Evolutionary conservation across 2,113 vertebrate species (phyloP).

Genomic region (Rafetus swinhoei): DNA sequence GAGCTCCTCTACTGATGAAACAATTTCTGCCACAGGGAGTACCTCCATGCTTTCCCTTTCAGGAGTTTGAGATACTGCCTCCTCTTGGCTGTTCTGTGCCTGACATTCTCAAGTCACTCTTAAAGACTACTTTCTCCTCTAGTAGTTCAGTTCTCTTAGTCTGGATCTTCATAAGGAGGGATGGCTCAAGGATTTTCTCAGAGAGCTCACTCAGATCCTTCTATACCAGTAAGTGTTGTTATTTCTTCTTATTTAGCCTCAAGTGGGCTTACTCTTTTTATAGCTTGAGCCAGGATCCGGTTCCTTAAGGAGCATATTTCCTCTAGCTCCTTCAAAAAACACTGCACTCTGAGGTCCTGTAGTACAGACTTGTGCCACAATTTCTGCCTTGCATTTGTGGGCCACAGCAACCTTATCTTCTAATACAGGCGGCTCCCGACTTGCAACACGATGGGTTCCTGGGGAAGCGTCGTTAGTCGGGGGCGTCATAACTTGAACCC

Average conservation of each 20-base stretch:
- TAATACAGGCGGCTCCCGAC: too few species aligned
- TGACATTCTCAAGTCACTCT: background rate
- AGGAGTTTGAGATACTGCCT: background rate
- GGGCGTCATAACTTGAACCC: too few species aligned
- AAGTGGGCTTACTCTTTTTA: background rate
- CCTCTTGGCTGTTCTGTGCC: background rate
- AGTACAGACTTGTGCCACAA: background rate
- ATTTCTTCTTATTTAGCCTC: background rate
- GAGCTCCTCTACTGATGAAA: background rate
- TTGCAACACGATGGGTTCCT: too few species aligned
- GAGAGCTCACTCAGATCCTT: background rate
- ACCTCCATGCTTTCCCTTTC: background rate
- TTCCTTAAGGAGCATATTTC: background rate
- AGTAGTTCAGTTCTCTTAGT: background rate
- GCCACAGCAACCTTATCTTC: background rate
- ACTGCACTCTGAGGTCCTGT: background rate
- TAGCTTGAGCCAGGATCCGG: background rate
- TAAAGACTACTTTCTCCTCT: background rate
- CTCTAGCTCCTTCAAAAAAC: background rate
- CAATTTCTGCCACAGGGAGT: background rate
- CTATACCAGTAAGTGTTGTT: background rate
- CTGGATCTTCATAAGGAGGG: background rate
- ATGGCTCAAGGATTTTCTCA: background rate
- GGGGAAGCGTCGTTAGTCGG: too few species aligned
- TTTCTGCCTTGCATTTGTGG: background rate